A percentile compares a stretch with the other conserved stretches of the same genome.
Evolutionary conservation across 2,797 vertebrate genomes (phyloP).

Genomic region (Agapornis canus): DNA sequence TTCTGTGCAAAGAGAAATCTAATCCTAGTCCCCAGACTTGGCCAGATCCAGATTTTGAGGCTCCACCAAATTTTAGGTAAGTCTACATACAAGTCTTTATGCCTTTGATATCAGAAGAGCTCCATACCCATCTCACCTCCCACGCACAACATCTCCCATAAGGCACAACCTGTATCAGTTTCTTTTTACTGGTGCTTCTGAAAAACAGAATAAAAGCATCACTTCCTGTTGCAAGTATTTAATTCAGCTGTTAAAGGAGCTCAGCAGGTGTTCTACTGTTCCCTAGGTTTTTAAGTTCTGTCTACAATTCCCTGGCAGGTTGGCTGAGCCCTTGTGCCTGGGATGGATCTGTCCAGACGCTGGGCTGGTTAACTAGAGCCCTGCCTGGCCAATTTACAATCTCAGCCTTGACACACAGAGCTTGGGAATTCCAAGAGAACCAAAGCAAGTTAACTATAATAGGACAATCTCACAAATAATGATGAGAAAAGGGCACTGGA

Average conservation of each 20-base stretch:
- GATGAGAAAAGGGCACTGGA: not conserved
- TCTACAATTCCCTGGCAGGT: not conserved
- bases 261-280: not conserved
- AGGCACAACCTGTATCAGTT: not conserved
- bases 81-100: not conserved
- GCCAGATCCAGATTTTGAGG: not conserved
- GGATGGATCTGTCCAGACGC: fast-evolving
- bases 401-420: not conserved
- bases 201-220: not conserved
- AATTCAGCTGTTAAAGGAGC: not conserved
- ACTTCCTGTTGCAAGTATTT: not conserved
- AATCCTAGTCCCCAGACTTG: not conserved
- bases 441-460: not conserved
- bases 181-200: not conserved
- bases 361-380: not conserved
- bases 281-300: not conserved
- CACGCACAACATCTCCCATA: not conserved
- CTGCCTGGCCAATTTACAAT: not conserved
- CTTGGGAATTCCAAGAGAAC: not conserved
- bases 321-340: not conserved
- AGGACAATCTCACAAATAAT: not conserved
- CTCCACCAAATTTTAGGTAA: not conserved
- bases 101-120: not conserved
- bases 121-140: not conserved
- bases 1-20: not conserved